A percentile compares a stretch with the other conserved stretches of the same genome.
phyloP scores from a whole-genome alignment of 2,888 invertebrate species.

The Atethmia centrago region DNA sequence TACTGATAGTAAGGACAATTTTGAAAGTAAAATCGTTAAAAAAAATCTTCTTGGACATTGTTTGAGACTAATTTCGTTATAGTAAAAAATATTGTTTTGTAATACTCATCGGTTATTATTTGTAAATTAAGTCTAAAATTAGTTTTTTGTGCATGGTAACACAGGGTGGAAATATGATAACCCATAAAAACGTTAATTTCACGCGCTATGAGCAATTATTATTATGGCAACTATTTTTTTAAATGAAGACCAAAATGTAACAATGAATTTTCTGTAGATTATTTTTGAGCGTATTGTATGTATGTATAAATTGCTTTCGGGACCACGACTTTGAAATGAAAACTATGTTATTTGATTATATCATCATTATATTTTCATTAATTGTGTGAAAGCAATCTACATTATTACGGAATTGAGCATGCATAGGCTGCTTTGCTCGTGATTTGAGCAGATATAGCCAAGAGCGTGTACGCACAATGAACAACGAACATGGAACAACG shows the following conservation, averaged over 20 bases:
- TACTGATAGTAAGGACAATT: constrained; percentile 61
- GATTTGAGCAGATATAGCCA: constrained; percentile 26
- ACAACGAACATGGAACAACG: no score
- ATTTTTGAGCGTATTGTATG: constrained; percentile 58
- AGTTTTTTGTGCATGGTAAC: constrained; percentile 79
- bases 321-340: constrained; percentile 78
- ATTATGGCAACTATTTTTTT: constrained; percentile 61
- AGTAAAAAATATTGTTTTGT: constrained; percentile 61
- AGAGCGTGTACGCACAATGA: constrained; percentile 50
- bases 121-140: constrained; percentile 72
- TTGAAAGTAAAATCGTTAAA: constrained; percentile 26
- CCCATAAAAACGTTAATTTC: constrained; percentile 69
- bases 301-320: constrained; percentile 75
- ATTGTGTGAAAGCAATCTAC: constrained; percentile 56
- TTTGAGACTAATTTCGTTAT: constrained; percentile 51
- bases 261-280: constrained; percentile 75
- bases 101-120: constrained; percentile 79
- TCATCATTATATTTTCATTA: constrained; percentile 34
- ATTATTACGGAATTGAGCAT: constrained; percentile 36
- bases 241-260: constrained; percentile 71
- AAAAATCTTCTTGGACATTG: constrained; percentile 26
- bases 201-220: constrained; percentile 60
- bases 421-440: constrained; percentile 32
- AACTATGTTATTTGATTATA: constrained; percentile 64
- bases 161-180: constrained; percentile 79